Evolutionary conservation across 2,797 vertebrate species (phyloP).

Genomic region (Lepus townsendii): DNA sequence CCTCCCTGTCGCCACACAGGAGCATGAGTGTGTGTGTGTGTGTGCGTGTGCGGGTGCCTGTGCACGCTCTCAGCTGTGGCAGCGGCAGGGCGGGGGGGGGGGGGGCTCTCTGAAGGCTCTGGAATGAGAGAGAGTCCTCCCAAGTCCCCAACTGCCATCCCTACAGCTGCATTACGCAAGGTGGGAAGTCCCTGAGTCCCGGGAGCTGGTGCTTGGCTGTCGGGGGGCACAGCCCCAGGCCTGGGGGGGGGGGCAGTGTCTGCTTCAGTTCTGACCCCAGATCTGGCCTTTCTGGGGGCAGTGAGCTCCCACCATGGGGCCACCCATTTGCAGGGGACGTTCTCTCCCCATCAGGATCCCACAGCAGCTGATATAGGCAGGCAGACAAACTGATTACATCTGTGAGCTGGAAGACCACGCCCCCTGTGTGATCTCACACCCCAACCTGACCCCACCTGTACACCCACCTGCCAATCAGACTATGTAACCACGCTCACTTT

Average conservation of each 20-base stretch:
- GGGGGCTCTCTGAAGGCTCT: slow-evolving; percentile 61
- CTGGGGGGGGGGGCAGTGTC: background rate
- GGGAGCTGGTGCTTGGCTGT: background rate
- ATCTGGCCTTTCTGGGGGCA: background rate
- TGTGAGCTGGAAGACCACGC: too few relatives aligned
- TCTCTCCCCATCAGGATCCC: background rate
- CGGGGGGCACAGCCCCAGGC: background rate
- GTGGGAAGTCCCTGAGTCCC: background rate
- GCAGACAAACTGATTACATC: too few relatives aligned
- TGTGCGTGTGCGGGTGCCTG: fast-evolving
- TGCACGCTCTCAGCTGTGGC: background rate
- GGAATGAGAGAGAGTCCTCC: slow-evolving; percentile 71
- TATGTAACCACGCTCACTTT: too few relatives aligned
- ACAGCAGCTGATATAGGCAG: background rate
- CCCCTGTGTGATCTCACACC: too few relatives aligned
- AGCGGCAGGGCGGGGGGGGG: background rate
- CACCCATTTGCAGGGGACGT: too few relatives aligned
- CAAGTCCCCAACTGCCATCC: slow-evolving; percentile 18
- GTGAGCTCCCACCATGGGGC: background rate
- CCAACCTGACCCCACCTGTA: too few relatives aligned
- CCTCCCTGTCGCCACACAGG: background rate
- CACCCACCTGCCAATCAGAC: too few relatives aligned
- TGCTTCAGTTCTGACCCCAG: too few relatives aligned
- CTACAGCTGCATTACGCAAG: slow-evolving; percentile 66
- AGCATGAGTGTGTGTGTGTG: background rate